Conservation (phyloP, 2,888 invertebrate species). For the Automeris io region DNA sequence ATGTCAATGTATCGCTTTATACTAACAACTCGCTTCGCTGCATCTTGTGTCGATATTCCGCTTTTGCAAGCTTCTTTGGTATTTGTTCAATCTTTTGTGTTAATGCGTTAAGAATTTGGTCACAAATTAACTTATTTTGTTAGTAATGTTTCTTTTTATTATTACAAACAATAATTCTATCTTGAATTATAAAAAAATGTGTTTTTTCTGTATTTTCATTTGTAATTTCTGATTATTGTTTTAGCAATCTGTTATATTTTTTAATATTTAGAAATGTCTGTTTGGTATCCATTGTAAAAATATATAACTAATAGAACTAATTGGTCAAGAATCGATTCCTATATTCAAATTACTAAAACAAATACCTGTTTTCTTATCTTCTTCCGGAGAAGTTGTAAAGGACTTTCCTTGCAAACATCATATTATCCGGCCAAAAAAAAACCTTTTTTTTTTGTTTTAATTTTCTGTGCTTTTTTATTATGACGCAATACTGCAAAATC, state of each 20-base stretch:
- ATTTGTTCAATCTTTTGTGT: background rate
- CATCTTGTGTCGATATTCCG: conserved; percentile 26
- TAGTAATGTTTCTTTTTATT: background rate
- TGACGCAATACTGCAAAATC: background rate
- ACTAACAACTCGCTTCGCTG: conserved; percentile 46
- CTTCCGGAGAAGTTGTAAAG: too few species aligned
- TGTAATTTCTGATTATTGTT: too few species aligned
- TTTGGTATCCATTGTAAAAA: too few species aligned
- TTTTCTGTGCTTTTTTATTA: background rate
- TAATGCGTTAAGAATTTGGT: background rate
- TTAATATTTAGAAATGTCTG: too few species aligned
- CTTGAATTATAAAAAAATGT: background rate
- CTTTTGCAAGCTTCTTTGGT: background rate
- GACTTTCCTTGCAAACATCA: too few species aligned
- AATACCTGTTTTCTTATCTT: too few species aligned
- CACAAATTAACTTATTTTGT: background rate
- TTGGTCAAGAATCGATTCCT: too few species aligned
- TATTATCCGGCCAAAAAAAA: too few species aligned
- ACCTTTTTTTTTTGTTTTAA: background rate
- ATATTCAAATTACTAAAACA: too few species aligned
- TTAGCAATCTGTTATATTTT: background rate
- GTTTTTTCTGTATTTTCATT: background rate
- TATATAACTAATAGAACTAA: too few species aligned
- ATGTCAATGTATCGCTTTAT: conserved; percentile 40
- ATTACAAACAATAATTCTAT: too few species aligned